These are phyloP conservation scores for Sebastes diaconus DNA, from an alignment of 2,797 vertebrate species.

Conservation along the genomic window DNA sequence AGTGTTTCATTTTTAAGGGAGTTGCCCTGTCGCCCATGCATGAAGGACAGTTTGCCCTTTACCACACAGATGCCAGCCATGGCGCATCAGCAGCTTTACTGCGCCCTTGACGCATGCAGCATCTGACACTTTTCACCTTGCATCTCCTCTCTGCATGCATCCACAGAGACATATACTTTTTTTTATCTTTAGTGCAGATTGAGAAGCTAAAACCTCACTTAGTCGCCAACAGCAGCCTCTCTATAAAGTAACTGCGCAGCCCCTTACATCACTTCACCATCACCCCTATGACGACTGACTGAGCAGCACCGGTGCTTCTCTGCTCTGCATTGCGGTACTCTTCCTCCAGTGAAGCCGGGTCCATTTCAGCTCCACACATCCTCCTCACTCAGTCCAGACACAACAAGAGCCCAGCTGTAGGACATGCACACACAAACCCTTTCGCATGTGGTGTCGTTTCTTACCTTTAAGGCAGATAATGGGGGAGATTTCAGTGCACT, in stretches of 20 bases:
- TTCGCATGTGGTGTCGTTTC: constrained; percentile 15
- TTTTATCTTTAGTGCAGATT: background rate
- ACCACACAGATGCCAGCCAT: background rate
- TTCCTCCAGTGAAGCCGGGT: constrained; percentile 36
- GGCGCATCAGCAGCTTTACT: constrained; percentile 8
- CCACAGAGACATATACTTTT: background rate
- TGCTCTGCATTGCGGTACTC: constrained; percentile 86
- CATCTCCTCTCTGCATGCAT: constrained; percentile 18
- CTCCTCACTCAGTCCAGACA: background rate
- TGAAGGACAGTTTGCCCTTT: background rate
- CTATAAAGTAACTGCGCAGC: constrained; percentile 51
- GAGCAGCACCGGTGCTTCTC: constrained; percentile 50
- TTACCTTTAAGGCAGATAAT: constrained; percentile 71
- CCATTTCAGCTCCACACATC: constrained; percentile 27
- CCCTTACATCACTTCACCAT: constrained; percentile 58
- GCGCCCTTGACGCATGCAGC: constrained; percentile 58
- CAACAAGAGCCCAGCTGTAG: background rate
- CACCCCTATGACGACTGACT: constrained; percentile 51
- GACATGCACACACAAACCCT: constrained; percentile 2
- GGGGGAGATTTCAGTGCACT: constrained; percentile 20
- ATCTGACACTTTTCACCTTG: constrained; percentile 55
- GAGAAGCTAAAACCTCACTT: background rate
- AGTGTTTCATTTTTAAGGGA: background rate
- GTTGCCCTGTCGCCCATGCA: background rate
- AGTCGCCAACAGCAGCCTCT: background rate